Evolutionary conservation across 1,140 invertebrate species (phyloP).

Genomic region (Diploscapter pachys): DNA sequence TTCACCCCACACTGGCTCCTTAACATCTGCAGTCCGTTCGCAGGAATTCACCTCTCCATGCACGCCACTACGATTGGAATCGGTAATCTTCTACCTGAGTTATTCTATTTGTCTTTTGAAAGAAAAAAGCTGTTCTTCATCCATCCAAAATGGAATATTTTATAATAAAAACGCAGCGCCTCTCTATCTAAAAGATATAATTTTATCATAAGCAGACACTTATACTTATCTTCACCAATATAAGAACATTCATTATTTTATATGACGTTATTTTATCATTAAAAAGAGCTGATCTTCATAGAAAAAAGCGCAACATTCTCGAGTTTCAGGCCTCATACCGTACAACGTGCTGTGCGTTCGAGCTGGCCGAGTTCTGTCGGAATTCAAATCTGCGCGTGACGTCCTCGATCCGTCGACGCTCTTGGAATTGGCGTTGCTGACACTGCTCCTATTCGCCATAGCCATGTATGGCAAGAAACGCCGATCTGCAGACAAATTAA

Average conservation of each 20-base stretch:
- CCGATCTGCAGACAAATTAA: too few relatives aligned
- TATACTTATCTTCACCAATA: background rate
- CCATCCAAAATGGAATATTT: background rate
- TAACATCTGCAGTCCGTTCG: conserved; percentile 65
- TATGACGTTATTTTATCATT: background rate
- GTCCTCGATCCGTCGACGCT: conserved; percentile 62
- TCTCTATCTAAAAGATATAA: background rate
- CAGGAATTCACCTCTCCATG: conserved; percentile 63
- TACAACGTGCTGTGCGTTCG: conserved; percentile 68
- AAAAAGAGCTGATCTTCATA: background rate
- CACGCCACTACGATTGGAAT: conserved; percentile 67
- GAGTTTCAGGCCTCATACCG: conserved; percentile 65
- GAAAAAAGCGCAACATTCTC: background rate
- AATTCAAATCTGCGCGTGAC: conserved; percentile 63
- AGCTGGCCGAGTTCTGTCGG: conserved; percentile 64
- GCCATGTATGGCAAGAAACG: conserved; percentile 46
- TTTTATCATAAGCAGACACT: background rate
- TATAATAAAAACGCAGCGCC: background rate
- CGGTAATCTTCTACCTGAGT: conserved; percentile 59
- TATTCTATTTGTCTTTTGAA: background rate
- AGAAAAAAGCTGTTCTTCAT: background rate
- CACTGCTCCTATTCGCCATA: conserved; percentile 55
- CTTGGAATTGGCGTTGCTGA: conserved; percentile 42
- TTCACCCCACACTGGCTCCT: conserved; percentile 69
- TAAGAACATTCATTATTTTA: background rate